Percentiles rank a stretch among this genome's conserved stretches.
Conservation (phyloP, 2,113 vertebrate genomes). For the Hypomesus transpacificus region DNA sequence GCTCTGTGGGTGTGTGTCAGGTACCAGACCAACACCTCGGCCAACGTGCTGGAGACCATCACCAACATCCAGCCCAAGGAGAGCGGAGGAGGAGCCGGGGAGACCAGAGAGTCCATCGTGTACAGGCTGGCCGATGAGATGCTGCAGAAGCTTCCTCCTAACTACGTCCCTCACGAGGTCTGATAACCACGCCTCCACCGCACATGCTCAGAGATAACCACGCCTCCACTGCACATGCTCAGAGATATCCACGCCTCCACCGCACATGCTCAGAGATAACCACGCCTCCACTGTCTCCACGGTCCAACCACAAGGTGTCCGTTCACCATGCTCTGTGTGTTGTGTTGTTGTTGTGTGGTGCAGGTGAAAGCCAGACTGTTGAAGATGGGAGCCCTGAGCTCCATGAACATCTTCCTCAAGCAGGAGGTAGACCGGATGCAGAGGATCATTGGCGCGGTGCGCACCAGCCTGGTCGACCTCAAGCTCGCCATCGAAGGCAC, state of each 20-base stretch:
- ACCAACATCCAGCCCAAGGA: constrained; percentile 81
- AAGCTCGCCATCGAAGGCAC: constrained; percentile 81
- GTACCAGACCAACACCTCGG: constrained; percentile 77
- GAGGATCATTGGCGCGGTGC: constrained; percentile 71
- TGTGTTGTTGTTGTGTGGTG: not conserved
- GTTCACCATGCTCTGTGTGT: too few species aligned
- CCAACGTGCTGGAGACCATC: constrained; percentile 74
- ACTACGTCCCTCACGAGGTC: constrained; percentile 77
- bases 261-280: not conserved
- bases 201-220: not conserved
- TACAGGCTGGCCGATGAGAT: constrained; percentile 74
- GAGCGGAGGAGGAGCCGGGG: constrained; percentile 69
- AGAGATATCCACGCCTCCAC: not conserved
- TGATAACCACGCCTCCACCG: constrained; percentile 1
- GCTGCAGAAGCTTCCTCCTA: constrained; percentile 76
- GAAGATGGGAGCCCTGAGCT: constrained; percentile 75
- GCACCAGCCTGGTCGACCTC: constrained; percentile 73
- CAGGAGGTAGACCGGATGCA: constrained; percentile 83
- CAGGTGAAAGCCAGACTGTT: constrained; percentile 77
- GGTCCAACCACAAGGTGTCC: not conserved
- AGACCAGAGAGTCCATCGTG: constrained; percentile 76
- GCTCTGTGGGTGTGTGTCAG: not conserved
- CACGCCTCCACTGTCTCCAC: too few species aligned
- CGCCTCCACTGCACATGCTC: not conserved
- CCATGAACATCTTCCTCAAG: constrained; percentile 81